Evolutionary conservation across 2,797 vertebrate species (phyloP).

Genomic region (Epinephelus awoara): DNA sequence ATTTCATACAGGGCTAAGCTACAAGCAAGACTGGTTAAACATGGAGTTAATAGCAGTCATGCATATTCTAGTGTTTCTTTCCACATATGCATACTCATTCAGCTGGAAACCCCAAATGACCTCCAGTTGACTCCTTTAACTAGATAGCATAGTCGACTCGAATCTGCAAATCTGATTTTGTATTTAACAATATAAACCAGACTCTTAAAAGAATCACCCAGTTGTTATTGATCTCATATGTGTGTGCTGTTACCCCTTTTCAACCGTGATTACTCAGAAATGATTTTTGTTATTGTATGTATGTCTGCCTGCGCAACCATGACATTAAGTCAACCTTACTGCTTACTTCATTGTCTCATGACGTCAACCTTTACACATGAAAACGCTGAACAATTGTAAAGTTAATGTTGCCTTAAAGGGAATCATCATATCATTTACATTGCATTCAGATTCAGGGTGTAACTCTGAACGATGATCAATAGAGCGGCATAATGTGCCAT

Average conservation of each 20-base stretch:
- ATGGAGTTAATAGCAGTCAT: slow-evolving; percentile 78
- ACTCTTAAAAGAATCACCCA: slow-evolving; percentile 23
- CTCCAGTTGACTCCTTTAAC: slow-evolving; percentile 75
- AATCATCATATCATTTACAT: slow-evolving; percentile 88
- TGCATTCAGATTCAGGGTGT: slow-evolving; percentile 78
- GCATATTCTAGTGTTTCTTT: slow-evolving; percentile 78
- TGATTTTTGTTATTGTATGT: neutral
- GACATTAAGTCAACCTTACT: slow-evolving; percentile 28
- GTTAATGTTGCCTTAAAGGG: slow-evolving; percentile 81
- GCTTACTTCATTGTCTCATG: slow-evolving; percentile 65
- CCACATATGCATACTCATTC: slow-evolving; percentile 67
- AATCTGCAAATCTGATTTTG: slow-evolving; percentile 33
- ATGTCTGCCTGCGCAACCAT: slow-evolving; percentile 2
- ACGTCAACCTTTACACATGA: slow-evolving; percentile 69
- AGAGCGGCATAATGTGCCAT: slow-evolving; percentile 80
- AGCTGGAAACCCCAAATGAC: slow-evolving; percentile 76
- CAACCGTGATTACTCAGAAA: neutral
- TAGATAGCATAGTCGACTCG: slow-evolving; percentile 42
- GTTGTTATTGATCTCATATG: slow-evolving; percentile 21
- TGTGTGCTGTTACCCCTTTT: neutral
- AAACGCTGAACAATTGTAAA: slow-evolving; percentile 70
- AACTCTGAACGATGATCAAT: slow-evolving; percentile 78
- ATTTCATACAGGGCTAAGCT: slow-evolving; percentile 36
- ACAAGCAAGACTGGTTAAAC: slow-evolving; percentile 59
- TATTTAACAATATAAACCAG: slow-evolving; percentile 35